These are phyloP conservation scores for Bactericera cockerelli DNA, from an alignment of 1,140 invertebrate genomes.

Conservation along the genomic window DNA sequence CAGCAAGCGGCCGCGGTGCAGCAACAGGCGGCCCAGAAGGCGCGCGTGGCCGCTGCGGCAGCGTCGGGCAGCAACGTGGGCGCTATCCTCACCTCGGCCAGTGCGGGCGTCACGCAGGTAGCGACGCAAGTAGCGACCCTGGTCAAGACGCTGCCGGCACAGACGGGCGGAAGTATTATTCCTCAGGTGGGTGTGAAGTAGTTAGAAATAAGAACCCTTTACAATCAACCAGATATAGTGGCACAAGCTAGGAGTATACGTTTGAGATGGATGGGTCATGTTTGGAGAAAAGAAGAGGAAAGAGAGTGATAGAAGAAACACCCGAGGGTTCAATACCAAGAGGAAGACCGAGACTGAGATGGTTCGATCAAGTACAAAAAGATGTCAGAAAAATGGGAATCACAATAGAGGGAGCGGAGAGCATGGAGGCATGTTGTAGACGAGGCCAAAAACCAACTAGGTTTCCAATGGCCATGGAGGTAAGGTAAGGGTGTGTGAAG, in stretches of 20 bases:
- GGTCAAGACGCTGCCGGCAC: conserved; percentile 39
- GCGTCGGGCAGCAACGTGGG: conserved; percentile 16
- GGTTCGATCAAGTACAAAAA: too few relatives aligned
- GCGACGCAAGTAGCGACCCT: conserved; percentile 35
- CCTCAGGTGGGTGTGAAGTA: conserved; percentile 22
- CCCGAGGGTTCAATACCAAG: too few relatives aligned
- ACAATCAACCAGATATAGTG: neutral
- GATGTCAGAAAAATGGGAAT: too few relatives aligned
- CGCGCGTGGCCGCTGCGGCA: conserved; percentile 29
- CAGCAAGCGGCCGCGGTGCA: conserved; percentile 23
- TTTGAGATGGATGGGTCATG: neutral
- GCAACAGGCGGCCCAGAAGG: conserved; percentile 27
- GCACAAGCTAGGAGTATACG: too few relatives aligned
- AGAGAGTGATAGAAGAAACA: too few relatives aligned
- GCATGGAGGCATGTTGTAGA: too few relatives aligned
- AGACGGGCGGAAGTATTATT: conserved; percentile 20
- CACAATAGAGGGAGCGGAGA: too few relatives aligned
- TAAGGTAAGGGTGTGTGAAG: neutral
- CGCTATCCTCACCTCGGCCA: conserved; percentile 26
- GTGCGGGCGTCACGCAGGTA: conserved; percentile 30
- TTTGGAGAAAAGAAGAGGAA: too few relatives aligned
- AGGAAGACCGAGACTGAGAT: too few relatives aligned
- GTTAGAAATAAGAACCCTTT: neutral
- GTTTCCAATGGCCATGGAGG: too few relatives aligned
- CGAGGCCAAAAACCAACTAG: too few relatives aligned